phyloP scores from a whole-genome alignment of 1,140 invertebrate genomes.

The Neuroterus valhalla region DNA sequence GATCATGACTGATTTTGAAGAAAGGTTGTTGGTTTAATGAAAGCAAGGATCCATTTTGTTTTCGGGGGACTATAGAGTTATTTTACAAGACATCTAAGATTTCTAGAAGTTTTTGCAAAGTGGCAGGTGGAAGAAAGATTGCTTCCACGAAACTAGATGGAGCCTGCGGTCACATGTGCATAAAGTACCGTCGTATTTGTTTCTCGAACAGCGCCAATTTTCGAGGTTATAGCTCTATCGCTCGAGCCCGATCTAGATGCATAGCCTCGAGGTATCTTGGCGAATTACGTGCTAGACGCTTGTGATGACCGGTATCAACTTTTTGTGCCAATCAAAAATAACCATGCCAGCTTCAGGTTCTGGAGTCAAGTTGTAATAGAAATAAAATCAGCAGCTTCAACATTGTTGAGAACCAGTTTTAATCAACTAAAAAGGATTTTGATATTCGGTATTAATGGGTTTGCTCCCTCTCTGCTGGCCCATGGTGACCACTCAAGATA shows the following conservation, averaged over 20 bases:
- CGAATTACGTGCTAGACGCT: conserved; percentile 33
- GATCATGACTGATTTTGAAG: not conserved
- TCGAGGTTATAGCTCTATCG: conserved; percentile 68
- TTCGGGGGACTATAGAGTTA: not conserved
- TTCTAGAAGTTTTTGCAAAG: conserved; percentile 22
- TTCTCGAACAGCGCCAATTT: conserved; percentile 66
- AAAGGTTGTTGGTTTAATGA: conserved; percentile 12
- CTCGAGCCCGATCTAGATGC: conserved; percentile 47
- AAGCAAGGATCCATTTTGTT: conserved; percentile 1
- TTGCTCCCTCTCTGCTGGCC: no score
- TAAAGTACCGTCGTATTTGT: conserved; percentile 59
- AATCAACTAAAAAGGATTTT: no score
- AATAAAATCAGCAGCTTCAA: no score
- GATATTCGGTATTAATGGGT: no score
- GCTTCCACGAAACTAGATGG: conserved; percentile 65
- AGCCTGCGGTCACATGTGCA: conserved; percentile 62
- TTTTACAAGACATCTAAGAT: conserved; percentile 14
- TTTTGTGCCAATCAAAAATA: not conserved
- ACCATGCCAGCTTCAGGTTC: not conserved
- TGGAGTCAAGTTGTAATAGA: not conserved
- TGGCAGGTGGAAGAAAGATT: conserved; percentile 68
- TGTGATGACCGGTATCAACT: not conserved
- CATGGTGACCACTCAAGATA: no score
- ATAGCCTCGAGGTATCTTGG: conserved; percentile 38
- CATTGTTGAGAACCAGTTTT: no score